Percentiles rank a stretch among this genome's conserved stretches.
phyloP scores from a whole-genome alignment of 2,113 vertebrate genomes.

The Callocephalon fimbriatum region DNA sequence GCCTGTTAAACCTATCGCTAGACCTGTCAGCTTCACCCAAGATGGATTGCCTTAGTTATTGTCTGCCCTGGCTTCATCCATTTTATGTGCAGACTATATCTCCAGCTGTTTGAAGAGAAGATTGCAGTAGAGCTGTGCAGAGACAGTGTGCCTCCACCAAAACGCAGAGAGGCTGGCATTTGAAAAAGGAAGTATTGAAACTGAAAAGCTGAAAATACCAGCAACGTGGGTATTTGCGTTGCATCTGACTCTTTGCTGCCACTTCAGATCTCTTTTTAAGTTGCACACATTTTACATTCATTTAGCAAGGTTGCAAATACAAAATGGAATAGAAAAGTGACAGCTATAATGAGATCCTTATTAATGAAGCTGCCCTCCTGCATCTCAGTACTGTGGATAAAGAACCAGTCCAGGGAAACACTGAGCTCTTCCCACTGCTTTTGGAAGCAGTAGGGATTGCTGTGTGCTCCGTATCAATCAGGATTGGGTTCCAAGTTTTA shows the following conservation, averaged over 20 bases:
- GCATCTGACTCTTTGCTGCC: not conserved
- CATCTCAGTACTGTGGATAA: not conserved
- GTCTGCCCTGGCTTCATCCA: not conserved
- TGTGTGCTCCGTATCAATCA: not conserved
- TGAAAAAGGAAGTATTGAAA: not conserved
- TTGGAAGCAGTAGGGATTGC: not conserved
- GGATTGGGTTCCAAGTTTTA: not conserved
- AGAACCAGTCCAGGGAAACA: not conserved
- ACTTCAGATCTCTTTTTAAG: not conserved
- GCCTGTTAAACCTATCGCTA: not conserved
- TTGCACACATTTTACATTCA: not conserved
- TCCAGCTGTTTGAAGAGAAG: not conserved
- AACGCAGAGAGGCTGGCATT: not conserved
- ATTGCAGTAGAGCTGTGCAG: not conserved
- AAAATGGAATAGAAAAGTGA: not conserved
- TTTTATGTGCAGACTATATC: not conserved
- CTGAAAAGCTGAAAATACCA: not conserved
- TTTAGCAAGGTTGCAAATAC: not conserved
- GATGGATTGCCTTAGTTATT: not conserved
- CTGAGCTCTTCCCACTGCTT: not conserved
- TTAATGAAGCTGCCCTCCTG: not conserved
- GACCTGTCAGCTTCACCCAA: slow-evolving; percentile 5
- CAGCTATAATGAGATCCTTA: not conserved
- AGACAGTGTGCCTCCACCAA: not conserved
- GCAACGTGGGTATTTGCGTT: not conserved